These are phyloP conservation scores for Scaptomyza caliginosa DNA, from an alignment of 2,888 invertebrate genomes.

Conservation along the genomic window DNA sequence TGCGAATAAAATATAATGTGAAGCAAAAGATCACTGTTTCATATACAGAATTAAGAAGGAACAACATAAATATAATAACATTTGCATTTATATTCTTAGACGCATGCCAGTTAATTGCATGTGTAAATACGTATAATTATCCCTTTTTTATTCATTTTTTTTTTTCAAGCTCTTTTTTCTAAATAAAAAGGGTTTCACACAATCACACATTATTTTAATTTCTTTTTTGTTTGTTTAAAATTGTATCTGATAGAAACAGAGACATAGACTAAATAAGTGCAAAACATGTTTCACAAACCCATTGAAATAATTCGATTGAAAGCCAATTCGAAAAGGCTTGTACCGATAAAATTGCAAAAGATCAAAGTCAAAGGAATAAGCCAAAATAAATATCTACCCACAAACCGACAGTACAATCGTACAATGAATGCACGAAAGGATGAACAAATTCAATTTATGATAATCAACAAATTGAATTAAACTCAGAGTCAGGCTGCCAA, in stretches of 20 bases:
- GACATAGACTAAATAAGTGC: too few species aligned
- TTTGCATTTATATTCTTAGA: constrained; percentile 8
- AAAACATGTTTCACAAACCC: too few species aligned
- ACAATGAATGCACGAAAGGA: constrained; percentile 52
- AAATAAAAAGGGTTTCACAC: not conserved
- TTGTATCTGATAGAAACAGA: too few species aligned
- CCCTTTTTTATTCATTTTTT: not conserved
- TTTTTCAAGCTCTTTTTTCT: not conserved
- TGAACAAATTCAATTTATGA: constrained; percentile 72
- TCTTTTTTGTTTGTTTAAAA: too few species aligned
- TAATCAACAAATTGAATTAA: constrained; percentile 81
- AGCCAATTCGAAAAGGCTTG: not conserved
- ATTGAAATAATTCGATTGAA: not conserved
- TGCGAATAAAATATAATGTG: too few species aligned
- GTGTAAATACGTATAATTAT: constrained; percentile 31
- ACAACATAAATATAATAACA: constrained; percentile 1
- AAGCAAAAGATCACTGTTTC: too few species aligned
- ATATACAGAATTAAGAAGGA: not conserved
- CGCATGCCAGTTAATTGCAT: constrained; percentile 32
- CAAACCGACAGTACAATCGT: constrained; percentile 14
- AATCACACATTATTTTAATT: constrained; percentile 8
- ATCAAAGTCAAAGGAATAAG: constrained; percentile 18
- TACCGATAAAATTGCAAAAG: not conserved
- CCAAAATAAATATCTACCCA: constrained; percentile 6
- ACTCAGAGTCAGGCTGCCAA: constrained; percentile 66